Conservation (phyloP, 2,113 vertebrate species). For the Pteropus alecto region DNA sequence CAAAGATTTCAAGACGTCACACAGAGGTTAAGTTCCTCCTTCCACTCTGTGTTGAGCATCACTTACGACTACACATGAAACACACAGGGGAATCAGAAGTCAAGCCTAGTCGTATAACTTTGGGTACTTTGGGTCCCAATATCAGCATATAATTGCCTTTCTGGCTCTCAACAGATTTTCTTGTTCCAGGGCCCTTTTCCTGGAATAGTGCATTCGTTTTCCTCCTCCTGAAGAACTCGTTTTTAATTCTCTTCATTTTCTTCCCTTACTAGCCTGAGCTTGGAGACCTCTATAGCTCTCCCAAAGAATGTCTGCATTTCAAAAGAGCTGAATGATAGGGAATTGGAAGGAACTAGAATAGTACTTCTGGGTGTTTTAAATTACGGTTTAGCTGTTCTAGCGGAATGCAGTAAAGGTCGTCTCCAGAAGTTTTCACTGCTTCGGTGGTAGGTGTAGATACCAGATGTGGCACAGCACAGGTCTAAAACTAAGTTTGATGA, state of each 20-base stretch:
- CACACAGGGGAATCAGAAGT: background rate
- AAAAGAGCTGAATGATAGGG: background rate
- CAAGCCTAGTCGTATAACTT: background rate
- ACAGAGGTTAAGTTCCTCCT: background rate
- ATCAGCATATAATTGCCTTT: background rate
- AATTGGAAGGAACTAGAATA: background rate
- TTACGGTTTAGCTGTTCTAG: background rate
- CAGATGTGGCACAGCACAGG: background rate
- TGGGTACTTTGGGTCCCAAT: background rate
- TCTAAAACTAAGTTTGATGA: background rate
- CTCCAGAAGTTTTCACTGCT: background rate
- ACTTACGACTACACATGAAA: background rate
- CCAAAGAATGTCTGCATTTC: background rate
- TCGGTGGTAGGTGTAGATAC: background rate
- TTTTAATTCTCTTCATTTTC: constrained; percentile 10
- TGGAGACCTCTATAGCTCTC: background rate
- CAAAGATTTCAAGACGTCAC: background rate
- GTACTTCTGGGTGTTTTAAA: background rate
- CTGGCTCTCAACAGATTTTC: background rate
- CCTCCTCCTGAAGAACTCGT: background rate
- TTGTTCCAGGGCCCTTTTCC: background rate
- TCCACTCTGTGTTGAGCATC: background rate
- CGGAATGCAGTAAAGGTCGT: background rate
- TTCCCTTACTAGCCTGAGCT: background rate
- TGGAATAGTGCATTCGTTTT: background rate